Base-by-base conservation (phyloP, 2,888 invertebrate genomes). In the Trissoscelio sp. region DNA sequence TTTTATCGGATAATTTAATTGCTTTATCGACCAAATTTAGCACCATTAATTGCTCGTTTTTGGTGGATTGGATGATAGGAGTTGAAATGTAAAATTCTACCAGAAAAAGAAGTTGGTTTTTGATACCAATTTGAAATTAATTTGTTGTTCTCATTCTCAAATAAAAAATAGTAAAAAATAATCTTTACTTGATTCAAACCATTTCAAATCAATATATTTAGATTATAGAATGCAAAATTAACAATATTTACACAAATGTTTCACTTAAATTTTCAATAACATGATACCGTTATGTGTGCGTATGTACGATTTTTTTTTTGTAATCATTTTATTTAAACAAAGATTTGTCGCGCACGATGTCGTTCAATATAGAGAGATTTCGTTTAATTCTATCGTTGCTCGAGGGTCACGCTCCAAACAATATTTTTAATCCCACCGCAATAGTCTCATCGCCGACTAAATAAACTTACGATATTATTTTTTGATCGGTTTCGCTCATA, bases 391-490 rank as follows among this genome's bases (percentile, higher is more conserved):
- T 85, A 81, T 83, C 84, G 83, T 86, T 87, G 86, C 82, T 84
- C 86, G 86, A 74, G 85, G 86, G 88, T 90, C 89, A 90, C 90
- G 89, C 88, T 88, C 88, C 87, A 87, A 86, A 89, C 89, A 89
- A 89, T 88, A 89, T 89, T 90, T 90, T 90, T 91, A 91, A 90
- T 90, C 90, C 88, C 88, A 85, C 83, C 80, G 86, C 85, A 85
- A 85, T 86, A 72, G 80, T 64, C 75, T 75, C 80, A 67, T 78
- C 82, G 70, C 81, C 60, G 81, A 86, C 88, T 90, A 89, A 90
- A 90, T 89, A 91, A 91, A 90, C 90, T 83, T 81, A 64, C 85
- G 86, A 89, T 91, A 90, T 91, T 91, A 91, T 91, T 91, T 91
- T 91, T 91, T 88, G 87, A 90, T 91, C 88, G 88, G 85, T 81